phyloP scores from a whole-genome alignment of 2,113 vertebrate species.

The Trichechus manatus region DNA sequence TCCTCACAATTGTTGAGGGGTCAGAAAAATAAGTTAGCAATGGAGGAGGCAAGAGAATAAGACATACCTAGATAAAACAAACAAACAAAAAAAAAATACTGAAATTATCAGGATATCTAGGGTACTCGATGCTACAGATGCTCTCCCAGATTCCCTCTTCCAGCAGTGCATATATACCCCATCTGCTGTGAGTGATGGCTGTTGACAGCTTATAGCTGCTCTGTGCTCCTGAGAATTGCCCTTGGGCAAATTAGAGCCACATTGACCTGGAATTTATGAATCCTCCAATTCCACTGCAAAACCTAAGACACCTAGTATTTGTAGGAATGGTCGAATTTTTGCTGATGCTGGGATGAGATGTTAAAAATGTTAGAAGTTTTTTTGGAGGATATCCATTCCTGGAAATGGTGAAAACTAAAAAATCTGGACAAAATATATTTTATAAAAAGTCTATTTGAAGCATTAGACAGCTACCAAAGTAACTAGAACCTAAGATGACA shows the following conservation, averaged over 20 bases:
- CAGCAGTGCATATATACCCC: not conserved
- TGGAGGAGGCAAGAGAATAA: not conserved
- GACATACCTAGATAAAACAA: not conserved
- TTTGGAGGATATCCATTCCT: not conserved
- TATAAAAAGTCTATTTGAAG: slow-evolving; percentile 16
- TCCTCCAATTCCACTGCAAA: not conserved
- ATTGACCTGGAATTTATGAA: not conserved
- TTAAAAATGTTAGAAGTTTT: slow-evolving; percentile 24
- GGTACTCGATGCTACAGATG: not conserved
- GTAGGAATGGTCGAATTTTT: slow-evolving; percentile 21
- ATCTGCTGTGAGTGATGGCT: not conserved
- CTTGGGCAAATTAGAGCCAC: not conserved
- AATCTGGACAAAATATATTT: not conserved
- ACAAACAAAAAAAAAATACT: slow-evolving; percentile 10
- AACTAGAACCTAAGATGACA: not conserved
- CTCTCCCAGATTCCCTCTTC: not conserved
- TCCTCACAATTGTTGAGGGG: not conserved
- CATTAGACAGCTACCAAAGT: not conserved
- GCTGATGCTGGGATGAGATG: not conserved
- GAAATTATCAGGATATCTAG: not conserved
- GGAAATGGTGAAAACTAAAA: not conserved
- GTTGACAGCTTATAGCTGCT: not conserved
- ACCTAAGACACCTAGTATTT: not conserved
- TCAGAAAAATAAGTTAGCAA: slow-evolving; percentile 11
- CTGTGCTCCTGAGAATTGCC: not conserved